Conservation (phyloP, 2,888 invertebrate species). For the Argyra leucocephala region DNA sequence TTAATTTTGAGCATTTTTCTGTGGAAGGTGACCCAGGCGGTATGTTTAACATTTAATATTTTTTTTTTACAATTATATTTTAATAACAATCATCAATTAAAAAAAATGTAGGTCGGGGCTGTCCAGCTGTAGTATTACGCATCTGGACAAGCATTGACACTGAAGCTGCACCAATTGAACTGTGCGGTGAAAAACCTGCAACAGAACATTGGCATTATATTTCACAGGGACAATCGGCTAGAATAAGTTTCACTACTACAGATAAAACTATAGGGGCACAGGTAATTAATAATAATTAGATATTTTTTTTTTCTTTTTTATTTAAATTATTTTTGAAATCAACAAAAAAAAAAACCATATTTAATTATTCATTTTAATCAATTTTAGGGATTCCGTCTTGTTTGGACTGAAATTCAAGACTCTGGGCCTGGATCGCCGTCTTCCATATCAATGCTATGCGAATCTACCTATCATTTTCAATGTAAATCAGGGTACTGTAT, state of each 20-base stretch:
- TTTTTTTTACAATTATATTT: not conserved
- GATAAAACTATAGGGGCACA: conserved; percentile 87
- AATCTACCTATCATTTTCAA: conserved; percentile 58
- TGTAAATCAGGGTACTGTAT: conserved; percentile 74
- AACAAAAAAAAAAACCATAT: not conserved
- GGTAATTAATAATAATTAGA: conserved; percentile 29
- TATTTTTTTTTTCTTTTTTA: not conserved
- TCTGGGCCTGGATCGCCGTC: conserved; percentile 47
- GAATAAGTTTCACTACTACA: conserved; percentile 88
- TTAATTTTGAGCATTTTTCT: conserved; percentile 84
- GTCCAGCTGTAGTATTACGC: conserved; percentile 82
- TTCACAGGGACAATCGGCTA: conserved; percentile 76
- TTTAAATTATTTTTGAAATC: not conserved
- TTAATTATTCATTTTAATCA: conserved; percentile 15
- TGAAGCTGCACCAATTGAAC: conserved; percentile 70
- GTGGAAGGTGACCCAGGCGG: conserved; percentile 87
- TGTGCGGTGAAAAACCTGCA: conserved; percentile 76
- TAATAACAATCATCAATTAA: conserved; percentile 8
- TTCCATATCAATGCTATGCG: conserved; percentile 40
- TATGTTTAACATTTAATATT: conserved; percentile 35
- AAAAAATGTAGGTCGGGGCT: conserved; percentile 63
- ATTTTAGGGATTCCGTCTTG: conserved; percentile 72
- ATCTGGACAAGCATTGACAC: conserved; percentile 69
- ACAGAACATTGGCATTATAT: conserved; percentile 72
- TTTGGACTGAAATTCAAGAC: conserved; percentile 86